These are phyloP conservation scores for Mactra quadrangularis DNA, from an alignment of 1,140 invertebrate genomes.

Conservation along the genomic window DNA sequence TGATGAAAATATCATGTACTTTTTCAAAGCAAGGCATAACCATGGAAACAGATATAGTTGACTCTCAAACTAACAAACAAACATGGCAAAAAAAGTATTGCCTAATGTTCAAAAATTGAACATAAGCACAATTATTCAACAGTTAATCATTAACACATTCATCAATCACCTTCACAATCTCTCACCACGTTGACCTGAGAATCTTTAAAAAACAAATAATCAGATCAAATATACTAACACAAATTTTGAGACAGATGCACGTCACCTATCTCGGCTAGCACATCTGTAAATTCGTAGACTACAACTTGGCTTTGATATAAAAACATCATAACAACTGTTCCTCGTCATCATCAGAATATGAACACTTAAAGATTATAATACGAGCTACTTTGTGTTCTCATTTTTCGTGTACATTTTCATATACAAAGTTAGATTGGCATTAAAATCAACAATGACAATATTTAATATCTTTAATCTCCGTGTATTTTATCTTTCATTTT, in stretches of 20 bases:
- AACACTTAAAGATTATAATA: slow-evolving; percentile 21
- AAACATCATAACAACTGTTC: neutral
- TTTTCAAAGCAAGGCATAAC: slow-evolving; percentile 3
- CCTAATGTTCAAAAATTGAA: too few relatives aligned
- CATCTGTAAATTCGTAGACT: neutral
- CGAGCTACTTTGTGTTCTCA: too few relatives aligned
- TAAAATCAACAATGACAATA: too few relatives aligned
- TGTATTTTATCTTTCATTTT: neutral
- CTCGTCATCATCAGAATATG: slow-evolving; percentile 12
- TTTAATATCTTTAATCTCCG: too few relatives aligned
- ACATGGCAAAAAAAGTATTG: neutral
- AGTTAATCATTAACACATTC: slow-evolving; percentile 5
- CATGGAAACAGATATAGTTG: neutral
- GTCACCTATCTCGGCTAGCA: neutral
- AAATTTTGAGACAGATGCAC: neutral
- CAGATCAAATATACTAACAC: slow-evolving; percentile 36
- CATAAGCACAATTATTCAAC: slow-evolving; percentile 1
- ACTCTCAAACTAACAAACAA: neutral
- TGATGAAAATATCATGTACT: neutral
- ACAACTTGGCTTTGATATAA: neutral
- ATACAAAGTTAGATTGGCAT: too few relatives aligned
- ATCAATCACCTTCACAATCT: slow-evolving; percentile 15
- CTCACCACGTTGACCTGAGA: slow-evolving; percentile 30
- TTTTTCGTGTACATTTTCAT: too few relatives aligned
- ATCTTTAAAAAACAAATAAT: slow-evolving; percentile 35